Evolutionary conservation across 2,113 vertebrate genomes (phyloP).

Genomic region (Mesitornis unicolor): DNA sequence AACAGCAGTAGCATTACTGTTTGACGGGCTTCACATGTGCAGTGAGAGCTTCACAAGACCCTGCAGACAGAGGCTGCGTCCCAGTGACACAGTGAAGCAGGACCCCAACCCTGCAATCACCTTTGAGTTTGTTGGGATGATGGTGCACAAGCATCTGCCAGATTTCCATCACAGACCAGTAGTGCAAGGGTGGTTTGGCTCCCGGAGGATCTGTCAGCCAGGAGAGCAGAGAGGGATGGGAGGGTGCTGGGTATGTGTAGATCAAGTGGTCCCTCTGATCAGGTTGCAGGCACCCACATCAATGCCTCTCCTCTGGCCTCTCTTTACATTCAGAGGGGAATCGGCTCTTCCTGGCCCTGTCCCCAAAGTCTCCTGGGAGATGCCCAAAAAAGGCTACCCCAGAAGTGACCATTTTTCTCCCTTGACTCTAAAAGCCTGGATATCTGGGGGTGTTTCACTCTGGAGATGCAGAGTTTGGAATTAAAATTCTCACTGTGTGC

Average conservation of each 20-base stretch:
- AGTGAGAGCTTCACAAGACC: not conserved
- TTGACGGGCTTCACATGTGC: not conserved
- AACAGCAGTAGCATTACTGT: not conserved
- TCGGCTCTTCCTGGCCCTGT: fast-evolving
- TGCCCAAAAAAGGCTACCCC: not conserved
- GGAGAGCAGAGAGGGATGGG: not conserved
- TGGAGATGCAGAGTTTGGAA: not conserved
- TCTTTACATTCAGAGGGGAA: not conserved
- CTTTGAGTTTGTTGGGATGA: not conserved
- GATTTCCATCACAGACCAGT: not conserved
- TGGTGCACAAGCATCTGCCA: not conserved
- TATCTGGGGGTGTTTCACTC: not conserved
- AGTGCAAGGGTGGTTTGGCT: not conserved
- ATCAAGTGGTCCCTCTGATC: not conserved
- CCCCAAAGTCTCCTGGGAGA: not conserved
- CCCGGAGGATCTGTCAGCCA: too few relatives aligned
- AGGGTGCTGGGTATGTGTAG: fast-evolving
- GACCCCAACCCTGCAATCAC: not conserved
- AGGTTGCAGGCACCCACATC: not conserved
- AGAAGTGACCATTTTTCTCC: not conserved
- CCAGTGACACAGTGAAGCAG: fast-evolving
- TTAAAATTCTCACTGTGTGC: not conserved
- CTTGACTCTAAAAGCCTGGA: not conserved
- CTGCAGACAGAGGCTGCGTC: not conserved
- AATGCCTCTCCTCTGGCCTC: not conserved